Evolutionary conservation across 2,888 invertebrate species (phyloP).

Genomic region (Ptilodon capucinus): DNA sequence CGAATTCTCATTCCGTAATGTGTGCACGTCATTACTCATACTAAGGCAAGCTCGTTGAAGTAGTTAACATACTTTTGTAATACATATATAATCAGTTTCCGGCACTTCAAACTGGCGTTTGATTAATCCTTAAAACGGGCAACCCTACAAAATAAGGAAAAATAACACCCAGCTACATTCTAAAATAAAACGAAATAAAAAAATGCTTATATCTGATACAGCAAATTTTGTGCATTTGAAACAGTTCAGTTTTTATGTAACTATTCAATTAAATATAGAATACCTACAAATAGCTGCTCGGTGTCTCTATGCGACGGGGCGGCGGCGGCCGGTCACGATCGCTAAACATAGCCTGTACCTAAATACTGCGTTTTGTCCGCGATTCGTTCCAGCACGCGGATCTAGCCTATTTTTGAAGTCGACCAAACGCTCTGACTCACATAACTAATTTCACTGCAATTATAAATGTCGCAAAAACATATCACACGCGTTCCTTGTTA

Average conservation of each 20-base stretch:
- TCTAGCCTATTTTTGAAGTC: not conserved
- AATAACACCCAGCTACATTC: no score
- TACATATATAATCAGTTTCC: not conserved
- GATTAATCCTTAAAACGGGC: not conserved
- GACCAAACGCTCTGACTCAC: not conserved
- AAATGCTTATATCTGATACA: not conserved
- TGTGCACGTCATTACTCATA: no score
- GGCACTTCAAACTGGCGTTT: not conserved
- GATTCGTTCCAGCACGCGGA: slow-evolving; percentile 1
- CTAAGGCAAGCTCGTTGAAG: no score
- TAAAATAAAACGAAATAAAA: not conserved
- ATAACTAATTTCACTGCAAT: not conserved
- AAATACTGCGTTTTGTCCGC: not conserved
- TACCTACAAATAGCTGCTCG: not conserved
- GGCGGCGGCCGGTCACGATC: not conserved
- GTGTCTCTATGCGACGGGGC: not conserved
- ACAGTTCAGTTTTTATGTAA: not conserved
- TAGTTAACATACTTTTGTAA: no score
- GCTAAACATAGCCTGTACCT: not conserved
- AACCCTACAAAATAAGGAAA: not conserved
- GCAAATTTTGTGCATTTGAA: not conserved
- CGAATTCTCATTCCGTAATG: no score
- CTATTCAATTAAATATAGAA: not conserved
- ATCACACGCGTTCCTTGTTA: not conserved
- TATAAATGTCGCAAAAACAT: not conserved